A percentile compares a stretch with the other conserved stretches of the same genome.
phyloP scores from a whole-genome alignment of 2,888 invertebrate genomes.

The Thyatira batis region DNA sequence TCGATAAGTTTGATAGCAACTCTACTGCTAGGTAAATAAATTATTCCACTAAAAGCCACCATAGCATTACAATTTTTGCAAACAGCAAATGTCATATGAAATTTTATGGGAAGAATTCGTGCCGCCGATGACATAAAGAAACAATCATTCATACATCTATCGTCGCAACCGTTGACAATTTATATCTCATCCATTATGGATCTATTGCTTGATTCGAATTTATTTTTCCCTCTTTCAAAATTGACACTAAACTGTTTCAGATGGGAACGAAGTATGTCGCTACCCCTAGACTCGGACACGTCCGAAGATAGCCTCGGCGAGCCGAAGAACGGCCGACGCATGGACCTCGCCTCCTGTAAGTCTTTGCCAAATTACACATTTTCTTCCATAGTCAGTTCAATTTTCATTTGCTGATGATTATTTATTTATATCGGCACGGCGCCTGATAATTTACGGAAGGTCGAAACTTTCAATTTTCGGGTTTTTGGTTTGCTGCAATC shows the following conservation, averaged over 20 bases:
- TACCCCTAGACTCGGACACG: constrained; percentile 81
- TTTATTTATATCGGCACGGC: constrained; percentile 79
- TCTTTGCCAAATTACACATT: constrained; percentile 37
- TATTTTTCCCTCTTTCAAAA: constrained; percentile 6
- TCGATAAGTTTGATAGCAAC: constrained; percentile 68
- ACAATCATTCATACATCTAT: too few species aligned
- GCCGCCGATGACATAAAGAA: too few species aligned
- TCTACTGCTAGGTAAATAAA: constrained; percentile 69
- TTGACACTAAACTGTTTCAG: constrained; percentile 59
- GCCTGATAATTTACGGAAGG: constrained; percentile 62
- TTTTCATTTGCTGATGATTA: constrained; percentile 77
- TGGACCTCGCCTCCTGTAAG: constrained; percentile 95
- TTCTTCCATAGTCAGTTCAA: constrained; percentile 63
- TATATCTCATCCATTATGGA: constrained; percentile 8
- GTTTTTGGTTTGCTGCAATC: constrained; percentile 50
- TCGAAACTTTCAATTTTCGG: constrained; percentile 41
- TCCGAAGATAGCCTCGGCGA: constrained; percentile 74
- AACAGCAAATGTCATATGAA: too few species aligned
- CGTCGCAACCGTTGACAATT: too few species aligned
- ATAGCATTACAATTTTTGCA: too few species aligned
- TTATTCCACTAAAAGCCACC: too few species aligned
- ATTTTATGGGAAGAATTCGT: too few species aligned
- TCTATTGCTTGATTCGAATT: too few species aligned
- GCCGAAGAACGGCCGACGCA: constrained; percentile 84
- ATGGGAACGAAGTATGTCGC: constrained; percentile 87